Evolutionary conservation across 2,113 vertebrate genomes (phyloP).

Genomic region (Pavo muticus): DNA sequence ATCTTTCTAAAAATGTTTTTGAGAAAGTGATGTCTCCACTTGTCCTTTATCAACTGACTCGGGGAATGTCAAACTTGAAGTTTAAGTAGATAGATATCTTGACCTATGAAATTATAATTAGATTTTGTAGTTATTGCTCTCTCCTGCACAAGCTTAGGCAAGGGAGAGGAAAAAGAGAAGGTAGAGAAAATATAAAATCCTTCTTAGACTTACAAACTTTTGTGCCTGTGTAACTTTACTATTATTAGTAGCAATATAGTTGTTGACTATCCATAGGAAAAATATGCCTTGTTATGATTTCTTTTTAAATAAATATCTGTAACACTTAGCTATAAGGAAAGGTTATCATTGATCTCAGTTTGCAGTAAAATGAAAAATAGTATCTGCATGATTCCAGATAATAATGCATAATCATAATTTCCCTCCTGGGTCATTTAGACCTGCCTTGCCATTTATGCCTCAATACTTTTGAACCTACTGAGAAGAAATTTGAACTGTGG

Average conservation of each 20-base stretch:
- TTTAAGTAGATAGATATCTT: not conserved
- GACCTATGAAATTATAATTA: not conserved
- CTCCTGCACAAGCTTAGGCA: not conserved
- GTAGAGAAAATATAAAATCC: not conserved
- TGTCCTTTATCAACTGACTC: not conserved
- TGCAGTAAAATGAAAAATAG: not conserved
- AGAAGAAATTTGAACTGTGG: not conserved
- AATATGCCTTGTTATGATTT: not conserved
- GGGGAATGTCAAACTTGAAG: not conserved
- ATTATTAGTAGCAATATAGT: not conserved
- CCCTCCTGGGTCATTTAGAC: not conserved
- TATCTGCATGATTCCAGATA: not conserved
- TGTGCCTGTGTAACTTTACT: not conserved
- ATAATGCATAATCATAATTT: not conserved
- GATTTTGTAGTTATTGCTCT: conserved; percentile 19
- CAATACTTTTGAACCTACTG: not conserved
- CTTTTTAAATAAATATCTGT: not conserved
- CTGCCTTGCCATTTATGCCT: not conserved
- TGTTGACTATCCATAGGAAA: not conserved
- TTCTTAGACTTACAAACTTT: not conserved
- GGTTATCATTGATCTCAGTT: not conserved
- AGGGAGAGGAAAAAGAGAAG: not conserved
- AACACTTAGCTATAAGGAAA: not conserved
- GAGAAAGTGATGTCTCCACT: not conserved
- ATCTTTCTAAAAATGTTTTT: not conserved